A percentile compares a stretch with the other conserved stretches of the same genome.
These are phyloP conservation scores for Drosophila cyrtoloma DNA, from an alignment of 2,888 invertebrate species.

Conservation along the genomic window DNA sequence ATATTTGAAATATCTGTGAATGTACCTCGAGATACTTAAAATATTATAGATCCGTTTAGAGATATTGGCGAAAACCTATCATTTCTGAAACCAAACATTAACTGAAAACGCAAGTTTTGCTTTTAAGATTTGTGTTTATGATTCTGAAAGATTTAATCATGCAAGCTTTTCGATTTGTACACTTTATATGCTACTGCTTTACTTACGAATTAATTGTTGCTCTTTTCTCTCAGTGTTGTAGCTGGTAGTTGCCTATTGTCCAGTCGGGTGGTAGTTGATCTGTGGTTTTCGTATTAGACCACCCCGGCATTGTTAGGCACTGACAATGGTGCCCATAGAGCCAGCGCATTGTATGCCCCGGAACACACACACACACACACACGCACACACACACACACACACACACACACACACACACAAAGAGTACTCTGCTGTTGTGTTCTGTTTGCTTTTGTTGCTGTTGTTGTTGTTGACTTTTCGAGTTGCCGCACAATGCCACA, in stretches of 20 bases:
- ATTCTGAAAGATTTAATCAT: neutral
- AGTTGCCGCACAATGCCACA: slow-evolving; percentile 69
- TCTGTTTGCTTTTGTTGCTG: slow-evolving; percentile 46
- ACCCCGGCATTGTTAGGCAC: slow-evolving; percentile 70
- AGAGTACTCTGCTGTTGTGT: slow-evolving; percentile 16
- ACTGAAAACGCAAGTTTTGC: neutral
- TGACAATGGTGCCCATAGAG: slow-evolving; percentile 70
- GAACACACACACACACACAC: slow-evolving; percentile 35
- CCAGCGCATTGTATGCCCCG: slow-evolving; percentile 56
- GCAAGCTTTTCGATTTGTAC: too few species aligned
- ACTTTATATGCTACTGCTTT: neutral
- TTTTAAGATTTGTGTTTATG: neutral
- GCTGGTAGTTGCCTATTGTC: slow-evolving; percentile 65
- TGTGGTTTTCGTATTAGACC: slow-evolving; percentile 43
- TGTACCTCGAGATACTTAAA: neutral
- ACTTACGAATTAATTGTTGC: neutral
- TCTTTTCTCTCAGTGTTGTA: slow-evolving; percentile 14
- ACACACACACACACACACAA: slow-evolving; percentile 8
- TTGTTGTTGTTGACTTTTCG: slow-evolving; percentile 79
- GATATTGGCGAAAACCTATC: neutral
- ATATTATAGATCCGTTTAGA: neutral
- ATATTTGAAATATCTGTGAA: neutral
- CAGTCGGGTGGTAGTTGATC: slow-evolving; percentile 42
- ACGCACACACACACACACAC: slow-evolving; percentile 25
- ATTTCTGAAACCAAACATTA: neutral